Percentiles rank a stretch among this genome's conserved stretches.
Conservation (phyloP, 2,888 invertebrate species). For the Carabus problematicus region DNA sequence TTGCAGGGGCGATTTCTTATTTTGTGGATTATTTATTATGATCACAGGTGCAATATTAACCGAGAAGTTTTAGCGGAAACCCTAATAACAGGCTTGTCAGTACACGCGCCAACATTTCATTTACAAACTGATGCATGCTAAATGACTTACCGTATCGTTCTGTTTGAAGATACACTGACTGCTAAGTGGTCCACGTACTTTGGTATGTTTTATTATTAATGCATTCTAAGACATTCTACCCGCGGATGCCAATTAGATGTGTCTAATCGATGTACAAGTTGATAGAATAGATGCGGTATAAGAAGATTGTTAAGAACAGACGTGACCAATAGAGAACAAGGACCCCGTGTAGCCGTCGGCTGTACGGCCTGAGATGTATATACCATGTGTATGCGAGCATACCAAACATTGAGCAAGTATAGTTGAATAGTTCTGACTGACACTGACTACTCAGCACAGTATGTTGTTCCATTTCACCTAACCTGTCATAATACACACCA, state of each 20-base stretch:
- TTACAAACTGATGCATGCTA: neutral
- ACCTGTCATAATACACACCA: conserved; percentile 9
- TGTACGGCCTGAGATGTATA: neutral
- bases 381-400: neutral
- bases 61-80: neutral
- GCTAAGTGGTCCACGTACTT: neutral
- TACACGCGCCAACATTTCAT: neutral
- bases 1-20: neutral
- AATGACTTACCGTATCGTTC: neutral
- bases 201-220: neutral
- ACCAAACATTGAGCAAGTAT: neutral
- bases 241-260: conserved; percentile 6
- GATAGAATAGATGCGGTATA: conserved; percentile 10
- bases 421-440: conserved; percentile 1
- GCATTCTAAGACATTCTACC: conserved; percentile 8
- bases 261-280: conserved; percentile 9
- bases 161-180: neutral
- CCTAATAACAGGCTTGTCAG: neutral
- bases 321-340: neutral
- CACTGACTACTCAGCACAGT: neutral
- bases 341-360: neutral
- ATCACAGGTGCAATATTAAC: too few relatives aligned
- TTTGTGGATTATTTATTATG: too few relatives aligned
- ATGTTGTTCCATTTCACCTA: neutral
- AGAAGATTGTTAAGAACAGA: neutral